These are phyloP conservation scores for Poecilia wingei DNA, from an alignment of 2,797 vertebrate species.

Conservation along the genomic window DNA sequence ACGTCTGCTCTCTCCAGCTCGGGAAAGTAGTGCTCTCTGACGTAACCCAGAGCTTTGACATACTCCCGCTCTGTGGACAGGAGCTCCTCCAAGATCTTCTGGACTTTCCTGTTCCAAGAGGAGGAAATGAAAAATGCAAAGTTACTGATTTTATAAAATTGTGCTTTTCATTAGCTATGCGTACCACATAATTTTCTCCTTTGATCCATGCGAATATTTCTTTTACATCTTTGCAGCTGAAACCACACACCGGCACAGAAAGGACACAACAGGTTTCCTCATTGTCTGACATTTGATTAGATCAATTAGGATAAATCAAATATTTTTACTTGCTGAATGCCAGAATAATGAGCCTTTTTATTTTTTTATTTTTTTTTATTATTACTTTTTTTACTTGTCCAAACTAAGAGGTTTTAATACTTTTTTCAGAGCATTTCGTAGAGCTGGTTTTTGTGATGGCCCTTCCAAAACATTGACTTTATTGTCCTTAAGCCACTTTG, in stretches of 20 bases:
- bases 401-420: not conserved
- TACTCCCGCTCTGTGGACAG: slow-evolving; percentile 84
- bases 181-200: not conserved
- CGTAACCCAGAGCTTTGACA: slow-evolving; percentile 83
- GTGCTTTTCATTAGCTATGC: not conserved
- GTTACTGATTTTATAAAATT: not conserved
- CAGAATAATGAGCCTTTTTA: not conserved
- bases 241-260: not conserved
- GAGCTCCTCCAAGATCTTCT: slow-evolving; percentile 83
- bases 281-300: not conserved
- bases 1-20: slow-evolving; percentile 84
- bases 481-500: not conserved
- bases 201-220: not conserved
- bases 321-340: not conserved
- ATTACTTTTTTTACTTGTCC: not conserved
- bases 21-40: slow-evolving; percentile 83
- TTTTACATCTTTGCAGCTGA: not conserved
- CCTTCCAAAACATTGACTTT: not conserved
- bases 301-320: not conserved
- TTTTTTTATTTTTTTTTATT: not conserved
- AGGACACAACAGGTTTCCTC: not conserved
- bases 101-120: slow-evolving; percentile 74
- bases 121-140: slow-evolving; percentile 31
- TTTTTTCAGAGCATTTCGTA: not conserved
- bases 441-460: not conserved